Percentiles rank a stretch among this genome's conserved stretches.
Evolutionary conservation across 2,797 vertebrate species (phyloP).

Genomic region (Enoplosus armatus): DNA sequence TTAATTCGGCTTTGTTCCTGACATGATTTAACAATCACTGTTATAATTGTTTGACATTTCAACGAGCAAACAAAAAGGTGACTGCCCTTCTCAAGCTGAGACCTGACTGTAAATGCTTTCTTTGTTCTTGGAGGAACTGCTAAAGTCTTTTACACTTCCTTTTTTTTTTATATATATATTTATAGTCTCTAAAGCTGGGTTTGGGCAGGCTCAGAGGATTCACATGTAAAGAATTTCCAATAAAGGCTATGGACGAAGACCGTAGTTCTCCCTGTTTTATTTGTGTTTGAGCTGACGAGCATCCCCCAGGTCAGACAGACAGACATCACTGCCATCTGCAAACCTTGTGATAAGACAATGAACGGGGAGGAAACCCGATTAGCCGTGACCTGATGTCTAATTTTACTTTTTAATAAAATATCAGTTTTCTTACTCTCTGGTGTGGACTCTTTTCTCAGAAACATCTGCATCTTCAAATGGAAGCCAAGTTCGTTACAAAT

Average conservation of each 20-base stretch:
- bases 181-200: slow-evolving; percentile 79
- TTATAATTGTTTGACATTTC: slow-evolving; percentile 50
- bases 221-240: slow-evolving; percentile 79
- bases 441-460: slow-evolving; percentile 50
- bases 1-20: slow-evolving; percentile 48
- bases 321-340: slow-evolving; percentile 80
- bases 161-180: slow-evolving; percentile 81
- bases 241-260: slow-evolving; percentile 73
- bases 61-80: slow-evolving; percentile 51
- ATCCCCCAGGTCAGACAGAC: slow-evolving; percentile 22
- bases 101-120: slow-evolving; percentile 79
- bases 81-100: slow-evolving; percentile 69
- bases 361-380: slow-evolving; percentile 30
- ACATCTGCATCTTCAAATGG: slow-evolving; percentile 2
- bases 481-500: not conserved
- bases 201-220: slow-evolving; percentile 66
- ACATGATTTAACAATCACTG: slow-evolving; percentile 34
- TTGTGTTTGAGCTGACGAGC: slow-evolving; percentile 30
- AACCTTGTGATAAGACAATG: slow-evolving; percentile 63
- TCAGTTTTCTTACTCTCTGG: slow-evolving; percentile 55
- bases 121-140: slow-evolving; percentile 76
- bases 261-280: slow-evolving; percentile 52
- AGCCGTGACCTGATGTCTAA: slow-evolving; percentile 59
- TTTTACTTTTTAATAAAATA: slow-evolving; percentile 83
- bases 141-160: slow-evolving; percentile 80